phyloP scores from a whole-genome alignment of 2,888 invertebrate genomes.

The Cryptophagus acutangulus region DNA sequence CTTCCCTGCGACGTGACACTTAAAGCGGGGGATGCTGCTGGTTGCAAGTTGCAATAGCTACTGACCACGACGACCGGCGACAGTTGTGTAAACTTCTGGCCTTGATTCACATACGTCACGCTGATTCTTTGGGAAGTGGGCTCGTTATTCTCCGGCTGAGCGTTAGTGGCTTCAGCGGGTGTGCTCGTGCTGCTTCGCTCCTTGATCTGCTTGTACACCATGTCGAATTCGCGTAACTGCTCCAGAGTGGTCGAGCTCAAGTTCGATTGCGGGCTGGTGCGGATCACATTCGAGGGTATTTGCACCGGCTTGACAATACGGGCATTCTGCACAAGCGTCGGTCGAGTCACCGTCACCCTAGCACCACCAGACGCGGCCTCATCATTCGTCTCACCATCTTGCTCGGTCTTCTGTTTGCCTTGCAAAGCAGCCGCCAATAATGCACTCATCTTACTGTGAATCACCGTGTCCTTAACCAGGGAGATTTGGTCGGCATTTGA shows the following conservation, averaged over 20 bases:
- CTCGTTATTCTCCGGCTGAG: constrained; percentile 29
- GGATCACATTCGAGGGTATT: constrained; percentile 59
- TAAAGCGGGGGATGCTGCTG: constrained; percentile 54
- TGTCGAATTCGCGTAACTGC: constrained; percentile 73
- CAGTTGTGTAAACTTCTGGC: constrained; percentile 47
- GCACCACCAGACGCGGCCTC: constrained; percentile 26
- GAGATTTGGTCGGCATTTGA: constrained; percentile 46
- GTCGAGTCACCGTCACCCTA: constrained; percentile 39
- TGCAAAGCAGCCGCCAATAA: constrained; percentile 49
- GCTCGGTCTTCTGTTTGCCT: constrained; percentile 38
- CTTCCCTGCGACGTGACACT: constrained; percentile 57
- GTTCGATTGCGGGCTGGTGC: constrained; percentile 57
- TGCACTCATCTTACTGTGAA: constrained; percentile 50
- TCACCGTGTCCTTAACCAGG: constrained; percentile 47
- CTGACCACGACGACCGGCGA: constrained; percentile 55
- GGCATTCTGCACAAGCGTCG: constrained; percentile 55
- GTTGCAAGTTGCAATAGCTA: constrained; percentile 50
- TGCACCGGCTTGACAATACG: constrained; percentile 56
- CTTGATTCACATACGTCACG: constrained; percentile 53
- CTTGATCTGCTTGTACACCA: constrained; percentile 75
- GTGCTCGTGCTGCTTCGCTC: constrained; percentile 62
- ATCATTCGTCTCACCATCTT: constrained; percentile 27
- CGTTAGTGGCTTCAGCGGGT: constrained; percentile 28
- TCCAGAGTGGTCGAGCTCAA: constrained; percentile 73
- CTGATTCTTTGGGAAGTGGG: constrained; percentile 49